These are phyloP conservation scores for Passerculus sandwichensis DNA, from an alignment of 2,797 vertebrate species.

Conservation along the genomic window DNA sequence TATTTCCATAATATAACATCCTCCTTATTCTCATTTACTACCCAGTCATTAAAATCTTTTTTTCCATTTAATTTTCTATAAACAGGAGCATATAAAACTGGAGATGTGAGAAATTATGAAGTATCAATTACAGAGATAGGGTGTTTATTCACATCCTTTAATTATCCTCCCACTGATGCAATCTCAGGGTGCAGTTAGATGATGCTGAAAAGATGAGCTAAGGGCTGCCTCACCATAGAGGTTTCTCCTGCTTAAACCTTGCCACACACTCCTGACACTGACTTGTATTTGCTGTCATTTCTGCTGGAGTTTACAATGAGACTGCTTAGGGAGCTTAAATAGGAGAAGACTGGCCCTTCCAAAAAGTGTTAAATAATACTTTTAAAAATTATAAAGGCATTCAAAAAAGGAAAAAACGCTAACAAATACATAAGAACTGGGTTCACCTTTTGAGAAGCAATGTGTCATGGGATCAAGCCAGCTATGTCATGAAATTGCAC, in stretches of 20 bases:
- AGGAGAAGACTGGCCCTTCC: neutral
- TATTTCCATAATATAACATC: neutral
- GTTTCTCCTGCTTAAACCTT: neutral
- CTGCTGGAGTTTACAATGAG: neutral
- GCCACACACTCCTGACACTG: neutral
- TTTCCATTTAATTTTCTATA: neutral
- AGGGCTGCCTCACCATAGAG: neutral
- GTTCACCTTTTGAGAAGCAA: neutral
- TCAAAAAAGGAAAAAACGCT: no score
- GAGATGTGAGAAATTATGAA: neutral
- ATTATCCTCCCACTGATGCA: slow-evolving; percentile 19
- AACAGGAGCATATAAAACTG: neutral
- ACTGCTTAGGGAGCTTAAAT: neutral
- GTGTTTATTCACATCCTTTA: neutral
- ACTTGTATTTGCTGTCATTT: neutral
- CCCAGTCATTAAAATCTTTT: neutral
- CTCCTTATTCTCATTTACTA: neutral
- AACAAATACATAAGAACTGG: neutral
- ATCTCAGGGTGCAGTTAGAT: slow-evolving; percentile 1
- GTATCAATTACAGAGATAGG: neutral
- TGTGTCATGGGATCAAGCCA: neutral
- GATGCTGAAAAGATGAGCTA: neutral
- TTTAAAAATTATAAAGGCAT: neutral
- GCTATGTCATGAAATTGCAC: neutral
- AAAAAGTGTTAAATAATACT: neutral